A percentile compares a stretch with the other conserved stretches of the same genome.
These are phyloP conservation scores for Calonectris borealis DNA, from an alignment of 2,113 vertebrate genomes.

Conservation along the genomic window DNA sequence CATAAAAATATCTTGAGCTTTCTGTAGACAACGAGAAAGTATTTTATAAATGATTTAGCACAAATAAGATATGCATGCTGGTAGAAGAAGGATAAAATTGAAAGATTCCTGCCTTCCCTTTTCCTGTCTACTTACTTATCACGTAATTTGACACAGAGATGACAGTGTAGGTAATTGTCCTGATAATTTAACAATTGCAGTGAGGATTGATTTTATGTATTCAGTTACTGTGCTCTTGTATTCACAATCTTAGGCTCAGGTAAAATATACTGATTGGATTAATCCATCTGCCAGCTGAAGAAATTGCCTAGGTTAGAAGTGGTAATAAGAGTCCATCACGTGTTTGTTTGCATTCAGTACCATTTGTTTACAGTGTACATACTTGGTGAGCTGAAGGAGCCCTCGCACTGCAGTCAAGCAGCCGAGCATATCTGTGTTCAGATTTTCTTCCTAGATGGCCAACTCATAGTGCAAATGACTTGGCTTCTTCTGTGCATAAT, in stretches of 20 bases:
- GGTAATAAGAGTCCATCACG: accelerated
- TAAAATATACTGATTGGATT: neutral
- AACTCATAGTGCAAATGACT: neutral
- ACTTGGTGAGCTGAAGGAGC: neutral
- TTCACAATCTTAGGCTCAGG: neutral
- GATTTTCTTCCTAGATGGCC: neutral
- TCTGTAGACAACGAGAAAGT: neutral
- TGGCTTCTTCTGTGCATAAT: neutral
- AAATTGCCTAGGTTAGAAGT: neutral
- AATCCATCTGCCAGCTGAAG: neutral
- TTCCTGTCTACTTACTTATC: conserved; percentile 12
- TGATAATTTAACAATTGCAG: conserved; percentile 36
- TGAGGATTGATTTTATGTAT: conserved; percentile 24
- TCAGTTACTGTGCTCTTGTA: neutral
- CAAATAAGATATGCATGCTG: neutral
- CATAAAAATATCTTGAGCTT: neutral
- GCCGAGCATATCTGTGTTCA: accelerated
- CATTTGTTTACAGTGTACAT: neutral
- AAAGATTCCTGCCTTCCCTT: neutral
- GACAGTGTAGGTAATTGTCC: neutral
- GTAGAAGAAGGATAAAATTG: neutral
- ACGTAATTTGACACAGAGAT: neutral
- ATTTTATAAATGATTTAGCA: neutral
- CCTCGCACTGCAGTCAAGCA: neutral
- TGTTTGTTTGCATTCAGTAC: neutral